Percentiles rank a stretch among this genome's conserved stretches.
These are phyloP conservation scores for Myotis yumanensis DNA, from an alignment of 2,113 vertebrate genomes.

Conservation along the genomic window DNA sequence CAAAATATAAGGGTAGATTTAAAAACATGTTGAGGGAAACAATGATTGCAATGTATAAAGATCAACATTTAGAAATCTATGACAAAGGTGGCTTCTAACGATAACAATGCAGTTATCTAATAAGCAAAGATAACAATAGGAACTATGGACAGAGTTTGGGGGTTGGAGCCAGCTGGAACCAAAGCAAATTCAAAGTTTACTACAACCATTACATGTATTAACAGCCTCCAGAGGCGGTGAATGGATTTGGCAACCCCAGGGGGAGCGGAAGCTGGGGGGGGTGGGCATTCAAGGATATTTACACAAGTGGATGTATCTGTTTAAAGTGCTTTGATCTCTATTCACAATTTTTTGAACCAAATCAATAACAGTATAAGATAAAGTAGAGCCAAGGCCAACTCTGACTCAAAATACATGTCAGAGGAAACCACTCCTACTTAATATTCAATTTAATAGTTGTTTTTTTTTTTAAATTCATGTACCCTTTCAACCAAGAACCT, in stretches of 20 bases:
- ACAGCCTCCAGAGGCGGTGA: conserved; percentile 79
- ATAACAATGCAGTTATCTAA: conserved; percentile 72
- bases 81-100: conserved; percentile 55
- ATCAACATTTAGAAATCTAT: conserved; percentile 61
- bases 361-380: conserved; percentile 79
- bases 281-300: conserved; percentile 77
- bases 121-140: conserved; percentile 76
- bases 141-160: conserved; percentile 71
- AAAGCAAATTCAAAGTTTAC: conserved; percentile 81
- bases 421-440: conserved; percentile 11
- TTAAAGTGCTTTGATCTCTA: conserved; percentile 81
- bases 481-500: conserved; percentile 21
- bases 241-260: conserved; percentile 66
- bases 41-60: conserved; percentile 48
- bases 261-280: background rate
- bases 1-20: conserved; percentile 32
- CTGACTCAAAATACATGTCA: conserved; percentile 56
- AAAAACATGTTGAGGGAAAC: background rate
- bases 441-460: conserved; percentile 2
- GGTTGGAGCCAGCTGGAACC: conserved; percentile 79
- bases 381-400: conserved; percentile 65
- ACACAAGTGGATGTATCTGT: conserved; percentile 80
- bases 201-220: conserved; percentile 78
- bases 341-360: conserved; percentile 77
- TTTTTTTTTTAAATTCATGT: background rate